A percentile compares a stretch with the other conserved stretches of the same genome.
Evolutionary conservation across 2,888 invertebrate species (phyloP).

Genomic region (Sesamia inferens): DNA sequence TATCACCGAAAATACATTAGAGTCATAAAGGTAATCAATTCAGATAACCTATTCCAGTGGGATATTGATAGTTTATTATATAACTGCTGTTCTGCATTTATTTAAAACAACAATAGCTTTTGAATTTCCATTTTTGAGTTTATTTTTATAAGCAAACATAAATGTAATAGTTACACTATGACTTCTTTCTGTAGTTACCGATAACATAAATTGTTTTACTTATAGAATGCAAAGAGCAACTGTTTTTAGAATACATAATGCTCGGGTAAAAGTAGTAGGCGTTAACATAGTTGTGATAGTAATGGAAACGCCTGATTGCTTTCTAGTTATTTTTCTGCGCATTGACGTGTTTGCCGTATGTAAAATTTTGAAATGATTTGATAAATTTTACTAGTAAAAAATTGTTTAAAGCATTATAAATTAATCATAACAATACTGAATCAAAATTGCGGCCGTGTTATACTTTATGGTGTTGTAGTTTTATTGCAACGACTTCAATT

Average conservation of each 20-base stretch:
- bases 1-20: background rate
- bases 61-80: background rate
- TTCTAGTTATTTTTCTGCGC: no score
- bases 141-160: background rate
- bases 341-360: background rate
- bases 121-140: background rate
- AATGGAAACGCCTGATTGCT: conserved; percentile 5
- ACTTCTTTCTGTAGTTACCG: background rate
- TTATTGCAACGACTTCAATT: background rate
- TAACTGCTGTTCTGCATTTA: background rate
- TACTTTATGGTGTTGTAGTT: background rate
- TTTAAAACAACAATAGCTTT: background rate
- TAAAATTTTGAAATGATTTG: no score
- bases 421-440: background rate
- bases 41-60: background rate
- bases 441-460: no score
- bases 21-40: conserved; percentile 1
- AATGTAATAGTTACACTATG: background rate
- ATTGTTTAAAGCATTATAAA: background rate
- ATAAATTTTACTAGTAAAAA: background rate
- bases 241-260: conserved; percentile 9
- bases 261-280: conserved; percentile 31
- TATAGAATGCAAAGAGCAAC: conserved; percentile 26
- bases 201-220: background rate
- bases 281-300: background rate